Evolutionary conservation across 2,888 invertebrate species (phyloP).

Genomic region (Morpho deidamia): DNA sequence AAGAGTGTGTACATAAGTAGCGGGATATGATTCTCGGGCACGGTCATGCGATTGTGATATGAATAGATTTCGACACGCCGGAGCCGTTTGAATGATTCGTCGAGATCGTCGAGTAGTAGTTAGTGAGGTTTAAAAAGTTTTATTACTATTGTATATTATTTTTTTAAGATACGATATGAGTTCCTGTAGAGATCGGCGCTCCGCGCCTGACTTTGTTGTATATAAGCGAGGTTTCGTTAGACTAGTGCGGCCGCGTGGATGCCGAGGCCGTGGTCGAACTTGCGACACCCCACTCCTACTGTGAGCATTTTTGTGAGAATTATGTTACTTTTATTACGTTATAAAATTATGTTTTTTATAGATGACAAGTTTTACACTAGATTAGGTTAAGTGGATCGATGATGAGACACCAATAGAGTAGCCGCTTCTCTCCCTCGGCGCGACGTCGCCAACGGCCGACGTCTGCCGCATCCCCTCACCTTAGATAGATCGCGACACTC

Average conservation of each 20-base stretch:
- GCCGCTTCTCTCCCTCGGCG: slow-evolving; percentile 76
- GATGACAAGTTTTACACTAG: slow-evolving; percentile 76
- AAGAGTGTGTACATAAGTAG: slow-evolving; percentile 75
- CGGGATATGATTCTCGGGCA: slow-evolving; percentile 75
- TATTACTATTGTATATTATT: slow-evolving; percentile 75
- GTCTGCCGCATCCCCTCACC: slow-evolving; percentile 41
- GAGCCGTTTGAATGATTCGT: slow-evolving; percentile 72
- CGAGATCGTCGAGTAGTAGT: slow-evolving; percentile 76
- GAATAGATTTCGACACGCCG: slow-evolving; percentile 75
- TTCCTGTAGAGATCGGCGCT: slow-evolving; percentile 69
- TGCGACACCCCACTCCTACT: slow-evolving; percentile 68
- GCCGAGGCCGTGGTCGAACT: slow-evolving; percentile 38
- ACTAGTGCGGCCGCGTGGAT: slow-evolving; percentile 33
- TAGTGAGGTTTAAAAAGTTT: slow-evolving; percentile 78
- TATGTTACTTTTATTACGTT: slow-evolving; percentile 72
- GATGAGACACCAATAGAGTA: slow-evolving; percentile 78
- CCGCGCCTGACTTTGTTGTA: slow-evolving; percentile 55
- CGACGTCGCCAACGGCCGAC: slow-evolving; percentile 55
- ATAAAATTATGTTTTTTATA: slow-evolving; percentile 58
- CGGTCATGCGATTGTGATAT: slow-evolving; percentile 78
- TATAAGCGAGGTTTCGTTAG: slow-evolving; percentile 65
- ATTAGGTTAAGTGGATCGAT: slow-evolving; percentile 76
- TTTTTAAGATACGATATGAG: slow-evolving; percentile 77
- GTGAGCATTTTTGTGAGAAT: slow-evolving; percentile 76
- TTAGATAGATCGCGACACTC: slow-evolving; percentile 74